Conservation (phyloP, 1,140 invertebrate species). For the Drosophila melanogaster region DNA sequence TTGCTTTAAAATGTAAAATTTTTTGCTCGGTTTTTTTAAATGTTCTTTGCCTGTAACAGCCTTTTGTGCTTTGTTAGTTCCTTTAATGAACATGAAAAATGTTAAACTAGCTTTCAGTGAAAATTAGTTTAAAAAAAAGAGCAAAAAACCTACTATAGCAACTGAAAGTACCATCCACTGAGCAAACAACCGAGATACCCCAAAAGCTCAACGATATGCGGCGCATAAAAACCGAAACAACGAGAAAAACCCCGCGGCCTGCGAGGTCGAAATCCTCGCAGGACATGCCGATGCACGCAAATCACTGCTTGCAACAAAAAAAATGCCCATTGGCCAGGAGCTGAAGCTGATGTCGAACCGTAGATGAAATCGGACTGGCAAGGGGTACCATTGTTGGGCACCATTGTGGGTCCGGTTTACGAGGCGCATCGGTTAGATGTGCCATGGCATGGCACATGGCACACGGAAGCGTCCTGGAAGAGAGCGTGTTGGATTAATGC, state of each 20-base stretch:
- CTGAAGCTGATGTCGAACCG: constrained; percentile 1
- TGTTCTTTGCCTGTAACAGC: no score
- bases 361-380: constrained; percentile 4
- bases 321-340: constrained; percentile 52
- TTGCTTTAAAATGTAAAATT: no score
- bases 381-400: constrained; percentile 27
- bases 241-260: constrained; percentile 24
- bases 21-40: no score
- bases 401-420: constrained; percentile 66
- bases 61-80: no score
- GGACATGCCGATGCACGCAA: constrained; percentile 74
- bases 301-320: constrained; percentile 56
- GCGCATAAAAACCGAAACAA: constrained; percentile 9
- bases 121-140: no score
- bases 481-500: constrained; percentile 62
- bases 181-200: not conserved
- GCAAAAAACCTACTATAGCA: not conserved
- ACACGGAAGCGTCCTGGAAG: constrained; percentile 11
- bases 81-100: no score
- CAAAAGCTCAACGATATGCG: not conserved
- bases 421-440: constrained; percentile 61
- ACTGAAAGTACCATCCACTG: no score
- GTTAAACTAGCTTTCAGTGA: no score
- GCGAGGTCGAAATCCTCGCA: constrained; percentile 29
- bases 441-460: not conserved